Evolutionary conservation across 1,140 invertebrate genomes (phyloP), one percentile per base, ranked within the genome.

Genomic region (Heliconius hewitsoni): DNA sequence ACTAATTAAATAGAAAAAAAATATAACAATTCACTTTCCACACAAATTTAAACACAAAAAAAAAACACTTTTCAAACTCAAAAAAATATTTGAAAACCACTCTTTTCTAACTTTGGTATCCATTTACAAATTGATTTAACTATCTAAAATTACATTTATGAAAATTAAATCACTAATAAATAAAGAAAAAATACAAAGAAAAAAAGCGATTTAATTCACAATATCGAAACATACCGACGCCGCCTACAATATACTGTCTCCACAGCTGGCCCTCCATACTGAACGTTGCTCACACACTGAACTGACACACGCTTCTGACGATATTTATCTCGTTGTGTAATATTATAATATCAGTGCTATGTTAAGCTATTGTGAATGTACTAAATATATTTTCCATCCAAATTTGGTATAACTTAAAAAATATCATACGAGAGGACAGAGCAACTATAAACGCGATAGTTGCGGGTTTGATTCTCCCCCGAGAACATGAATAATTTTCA

Each of bases 221-320:
- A 80, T 66, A 66, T 66, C 60, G 60, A 27, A 57, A 66, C 79
- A 60, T 80, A 80, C 79, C 79, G 71, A 76, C 30, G 39, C 73
- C 79, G 11, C 66, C 79, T 13, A 80, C 57, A 2, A 80, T 23
- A 46, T 76, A 76, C 74, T 80, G 79, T 19, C 79, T 66, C 74
- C 74, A 80, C 16, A 73, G 23, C 37, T 80, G 74, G 3, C 79
- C 79, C 50, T 80, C 79, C 79, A 80, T 80, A 37, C 13, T 80
- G 66, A 75, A 76, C 60, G 70, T 8, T n/a, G 23, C 66, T 34
- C 75, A 78, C 74, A 81, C 37, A 66, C 60, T 66, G 60, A 66
- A n/a, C 23, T 30, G 2, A 30, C 11, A 8, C 27, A 11, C 60
- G 60, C 23, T 16, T 16, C 27, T 66, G 23, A 30, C 60, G 23